These are phyloP conservation scores for Caenorhabditis japonica DNA, from an alignment of 2,888 invertebrate genomes.

Conservation along the genomic window DNA sequence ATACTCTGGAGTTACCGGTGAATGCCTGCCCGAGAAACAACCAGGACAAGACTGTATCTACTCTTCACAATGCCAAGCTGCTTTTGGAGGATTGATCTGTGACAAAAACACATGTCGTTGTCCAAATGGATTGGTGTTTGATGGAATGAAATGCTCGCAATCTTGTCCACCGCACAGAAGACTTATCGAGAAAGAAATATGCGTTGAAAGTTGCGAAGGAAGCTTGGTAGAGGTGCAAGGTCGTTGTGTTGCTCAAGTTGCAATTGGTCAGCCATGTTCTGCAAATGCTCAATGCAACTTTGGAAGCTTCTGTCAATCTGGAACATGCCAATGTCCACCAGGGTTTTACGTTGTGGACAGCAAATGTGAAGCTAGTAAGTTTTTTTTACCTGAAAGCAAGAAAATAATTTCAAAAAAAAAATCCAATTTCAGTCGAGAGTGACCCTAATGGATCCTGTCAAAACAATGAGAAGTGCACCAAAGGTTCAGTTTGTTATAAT, in stretches of 20 bases:
- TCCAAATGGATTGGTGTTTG: slow-evolving; percentile 66
- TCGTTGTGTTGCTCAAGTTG: slow-evolving; percentile 70
- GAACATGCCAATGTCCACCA: slow-evolving; percentile 58
- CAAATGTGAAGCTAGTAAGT: slow-evolving; percentile 45
- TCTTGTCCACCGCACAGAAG: slow-evolving; percentile 64
- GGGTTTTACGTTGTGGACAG: slow-evolving; percentile 50
- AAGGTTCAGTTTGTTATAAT: slow-evolving; percentile 73
- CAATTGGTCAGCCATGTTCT: slow-evolving; percentile 71
- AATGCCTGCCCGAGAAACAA: slow-evolving; percentile 76
- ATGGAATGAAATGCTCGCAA: slow-evolving; percentile 62
- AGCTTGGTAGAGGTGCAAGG: slow-evolving; percentile 75
- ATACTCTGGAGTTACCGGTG: slow-evolving; percentile 76
- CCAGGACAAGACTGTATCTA: slow-evolving; percentile 76
- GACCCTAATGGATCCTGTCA: slow-evolving; percentile 60
- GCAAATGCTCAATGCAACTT: slow-evolving; percentile 76
- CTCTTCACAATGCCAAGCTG: slow-evolving; percentile 76
- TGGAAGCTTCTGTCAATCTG: slow-evolving; percentile 71
- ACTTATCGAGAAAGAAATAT: slow-evolving; percentile 70
- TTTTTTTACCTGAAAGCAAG: too few relatives aligned
- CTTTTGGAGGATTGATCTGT: slow-evolving; percentile 73
- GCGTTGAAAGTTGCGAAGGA: slow-evolving; percentile 71
- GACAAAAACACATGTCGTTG: slow-evolving; percentile 69
- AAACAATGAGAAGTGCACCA: slow-evolving; percentile 68
- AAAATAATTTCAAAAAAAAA: too few relatives aligned
- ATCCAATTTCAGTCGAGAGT: slow-evolving; percentile 50